Conservation (phyloP, 1,140 invertebrate genomes). For the Nebria ingens region DNA sequence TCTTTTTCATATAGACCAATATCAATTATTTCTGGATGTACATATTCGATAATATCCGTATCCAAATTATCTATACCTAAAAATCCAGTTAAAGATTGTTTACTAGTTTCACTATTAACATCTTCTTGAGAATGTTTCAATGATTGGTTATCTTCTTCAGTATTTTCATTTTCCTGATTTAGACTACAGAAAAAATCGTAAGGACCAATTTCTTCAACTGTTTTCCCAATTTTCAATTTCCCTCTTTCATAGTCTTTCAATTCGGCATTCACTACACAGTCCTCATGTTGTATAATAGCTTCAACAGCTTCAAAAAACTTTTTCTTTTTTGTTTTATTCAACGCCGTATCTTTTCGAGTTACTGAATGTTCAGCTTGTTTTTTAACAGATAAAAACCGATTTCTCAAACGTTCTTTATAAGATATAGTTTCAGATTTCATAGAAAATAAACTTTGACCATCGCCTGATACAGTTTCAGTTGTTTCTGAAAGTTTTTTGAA, state of each 20-base stretch:
- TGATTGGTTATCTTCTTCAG: neutral
- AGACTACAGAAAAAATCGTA: neutral
- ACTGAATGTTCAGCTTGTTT: conserved; percentile 5
- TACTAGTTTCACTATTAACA: neutral
- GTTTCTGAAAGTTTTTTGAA: neutral
- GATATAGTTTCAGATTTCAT: neutral
- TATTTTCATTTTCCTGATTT: neutral
- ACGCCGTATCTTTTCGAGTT: neutral
- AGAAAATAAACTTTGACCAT: conserved; percentile 10
- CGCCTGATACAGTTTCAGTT: neutral
- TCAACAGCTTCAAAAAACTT: neutral
- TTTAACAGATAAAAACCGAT: conserved; percentile 10
- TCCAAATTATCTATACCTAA: neutral
- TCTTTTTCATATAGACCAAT: neutral
- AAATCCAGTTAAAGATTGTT: neutral
- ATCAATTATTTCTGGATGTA: neutral
- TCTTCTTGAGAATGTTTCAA: neutral
- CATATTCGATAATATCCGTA: neutral
- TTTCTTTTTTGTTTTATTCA: conserved; percentile 3
- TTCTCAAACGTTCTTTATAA: conserved; percentile 1
- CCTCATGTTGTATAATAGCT: neutral
- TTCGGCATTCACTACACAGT: neutral
- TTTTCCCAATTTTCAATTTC: neutral
- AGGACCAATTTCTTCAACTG: neutral
- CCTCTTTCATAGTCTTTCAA: neutral